phyloP scores from a whole-genome alignment of 1,140 invertebrate genomes.

The Cydia splendana region DNA sequence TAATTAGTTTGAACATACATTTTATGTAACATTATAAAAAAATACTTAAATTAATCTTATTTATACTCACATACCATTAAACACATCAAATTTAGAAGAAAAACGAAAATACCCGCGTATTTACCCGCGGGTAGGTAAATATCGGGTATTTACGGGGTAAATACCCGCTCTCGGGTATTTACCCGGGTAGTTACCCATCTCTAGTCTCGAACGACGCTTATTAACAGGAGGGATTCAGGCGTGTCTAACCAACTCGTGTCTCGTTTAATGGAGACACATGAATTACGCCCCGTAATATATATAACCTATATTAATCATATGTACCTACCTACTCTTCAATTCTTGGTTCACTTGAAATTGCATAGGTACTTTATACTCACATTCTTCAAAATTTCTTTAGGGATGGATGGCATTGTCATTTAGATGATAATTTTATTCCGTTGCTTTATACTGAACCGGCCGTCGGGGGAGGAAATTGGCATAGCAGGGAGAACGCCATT shows the following conservation, averaged over 20 bases:
- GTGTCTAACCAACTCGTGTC: slow-evolving; percentile 37
- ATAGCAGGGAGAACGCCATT: slow-evolving; percentile 67
- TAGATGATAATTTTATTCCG: slow-evolving; percentile 62
- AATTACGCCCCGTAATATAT: slow-evolving; percentile 40
- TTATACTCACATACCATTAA: too few relatives aligned
- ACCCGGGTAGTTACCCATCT: too few relatives aligned
- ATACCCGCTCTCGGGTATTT: too few relatives aligned
- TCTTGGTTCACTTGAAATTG: background rate
- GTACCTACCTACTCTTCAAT: background rate
- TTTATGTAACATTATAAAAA: too few relatives aligned
- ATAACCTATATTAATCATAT: too few relatives aligned
- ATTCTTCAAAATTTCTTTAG: slow-evolving; percentile 13
- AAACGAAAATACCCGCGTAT: too few relatives aligned
- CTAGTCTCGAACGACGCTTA: slow-evolving; percentile 47
- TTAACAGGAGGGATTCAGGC: slow-evolving; percentile 56
- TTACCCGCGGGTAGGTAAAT: too few relatives aligned
- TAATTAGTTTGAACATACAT: too few relatives aligned
- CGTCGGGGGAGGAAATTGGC: slow-evolving; percentile 73
- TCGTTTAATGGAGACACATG: slow-evolving; percentile 39
- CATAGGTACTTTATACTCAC: background rate
- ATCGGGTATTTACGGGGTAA: too few relatives aligned
- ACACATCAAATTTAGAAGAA: too few relatives aligned
- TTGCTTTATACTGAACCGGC: slow-evolving; percentile 57
- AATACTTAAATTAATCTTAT: too few relatives aligned
- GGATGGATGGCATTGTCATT: slow-evolving; percentile 30